A percentile compares a stretch with the other conserved stretches of the same genome.
These are phyloP conservation scores for Gambusia affinis DNA, from an alignment of 2,113 vertebrate genomes.

Conservation along the genomic window DNA sequence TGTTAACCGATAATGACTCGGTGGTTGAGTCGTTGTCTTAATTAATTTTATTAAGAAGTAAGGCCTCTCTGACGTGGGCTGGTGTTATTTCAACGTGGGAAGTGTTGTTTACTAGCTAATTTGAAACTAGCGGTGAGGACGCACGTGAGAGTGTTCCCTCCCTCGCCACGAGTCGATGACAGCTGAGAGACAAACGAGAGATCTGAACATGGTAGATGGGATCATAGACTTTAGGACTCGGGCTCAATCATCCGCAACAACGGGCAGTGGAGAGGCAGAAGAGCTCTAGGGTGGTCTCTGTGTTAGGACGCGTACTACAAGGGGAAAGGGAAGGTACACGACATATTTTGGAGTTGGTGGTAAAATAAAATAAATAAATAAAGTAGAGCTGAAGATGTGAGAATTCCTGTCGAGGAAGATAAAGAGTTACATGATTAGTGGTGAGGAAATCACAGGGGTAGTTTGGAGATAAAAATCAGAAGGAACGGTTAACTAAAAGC, in stretches of 20 bases:
- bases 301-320: too few relatives aligned
- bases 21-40: neutral
- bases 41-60: neutral
- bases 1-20: neutral
- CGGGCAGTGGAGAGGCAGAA: too few relatives aligned
- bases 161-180: neutral
- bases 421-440: too few relatives aligned
- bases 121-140: constrained; percentile 11
- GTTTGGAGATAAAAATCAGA: too few relatives aligned
- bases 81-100: neutral
- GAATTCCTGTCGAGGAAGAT: too few relatives aligned
- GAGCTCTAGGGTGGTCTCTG: too few relatives aligned
- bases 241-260: neutral
- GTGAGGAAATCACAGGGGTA: too few relatives aligned
- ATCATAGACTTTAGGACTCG: neutral
- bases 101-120: neutral
- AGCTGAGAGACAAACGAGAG: neutral
- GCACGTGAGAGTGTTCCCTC: neutral
- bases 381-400: neutral
- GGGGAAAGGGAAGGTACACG: neutral
- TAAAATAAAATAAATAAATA: neutral
- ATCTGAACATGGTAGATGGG: neutral
- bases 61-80: neutral
- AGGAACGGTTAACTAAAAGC: neutral
- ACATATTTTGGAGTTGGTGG: neutral